A percentile compares a stretch with the other conserved stretches of the same genome.
Conservation (phyloP, 2,113 vertebrate genomes). For the Oncorhynchus gorbuscha region DNA sequence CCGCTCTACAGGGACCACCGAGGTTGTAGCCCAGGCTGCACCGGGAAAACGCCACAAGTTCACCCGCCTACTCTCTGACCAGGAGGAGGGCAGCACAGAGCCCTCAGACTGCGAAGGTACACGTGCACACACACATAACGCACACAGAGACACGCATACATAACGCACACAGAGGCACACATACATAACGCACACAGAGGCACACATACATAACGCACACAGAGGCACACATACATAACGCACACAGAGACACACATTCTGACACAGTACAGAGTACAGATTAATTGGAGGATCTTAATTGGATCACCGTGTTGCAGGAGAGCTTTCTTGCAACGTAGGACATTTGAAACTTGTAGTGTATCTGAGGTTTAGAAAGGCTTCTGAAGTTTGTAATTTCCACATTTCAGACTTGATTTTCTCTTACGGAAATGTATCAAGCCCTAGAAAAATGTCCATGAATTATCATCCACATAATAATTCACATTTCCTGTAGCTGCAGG, state of each 20-base stretch:
- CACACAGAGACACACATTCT: constrained; percentile 1
- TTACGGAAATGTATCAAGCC: no score
- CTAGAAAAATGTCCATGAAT: no score
- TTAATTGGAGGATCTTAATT: background rate
- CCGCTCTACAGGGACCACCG: constrained; percentile 27
- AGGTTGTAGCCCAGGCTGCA: constrained; percentile 43
- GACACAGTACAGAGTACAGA: background rate
- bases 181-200: background rate
- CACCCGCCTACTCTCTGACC: constrained; percentile 64
- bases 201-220: background rate
- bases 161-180: no score
- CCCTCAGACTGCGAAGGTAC: constrained; percentile 79
- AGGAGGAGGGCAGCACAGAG: constrained; percentile 71
- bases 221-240: background rate
- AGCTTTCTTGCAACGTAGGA: no score
- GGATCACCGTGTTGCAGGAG: no score
- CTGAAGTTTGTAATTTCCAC: no score
- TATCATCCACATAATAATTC: no score
- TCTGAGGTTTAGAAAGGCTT: no score
- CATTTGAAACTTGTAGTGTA: no score
- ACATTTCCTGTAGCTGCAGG: no score
- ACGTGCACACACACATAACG: background rate
- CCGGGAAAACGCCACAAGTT: constrained; percentile 64
- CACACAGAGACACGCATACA: background rate
- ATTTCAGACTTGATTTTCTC: no score